Conservation (phyloP, 2,888 invertebrate genomes). For the Leptopterna dolabrata region DNA sequence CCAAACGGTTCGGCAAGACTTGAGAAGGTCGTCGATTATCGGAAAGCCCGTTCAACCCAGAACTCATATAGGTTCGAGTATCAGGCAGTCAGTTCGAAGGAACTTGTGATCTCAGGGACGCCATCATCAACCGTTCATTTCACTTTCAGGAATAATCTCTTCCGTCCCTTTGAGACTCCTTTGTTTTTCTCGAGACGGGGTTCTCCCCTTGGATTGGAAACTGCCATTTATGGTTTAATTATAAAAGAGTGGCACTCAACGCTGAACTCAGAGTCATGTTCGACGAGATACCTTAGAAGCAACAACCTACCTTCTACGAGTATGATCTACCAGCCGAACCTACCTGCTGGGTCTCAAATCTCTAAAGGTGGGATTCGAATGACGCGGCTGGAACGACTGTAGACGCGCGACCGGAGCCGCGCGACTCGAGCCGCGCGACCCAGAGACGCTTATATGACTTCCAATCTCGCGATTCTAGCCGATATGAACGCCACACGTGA, state of each 20-base stretch:
- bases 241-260: background rate
- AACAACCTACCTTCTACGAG: too few relatives aligned
- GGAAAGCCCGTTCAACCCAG: background rate
- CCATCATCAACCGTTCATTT: background rate
- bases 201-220: background rate
- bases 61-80: background rate
- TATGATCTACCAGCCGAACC: too few relatives aligned
- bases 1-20: background rate
- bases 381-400: too few relatives aligned
- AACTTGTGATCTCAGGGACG: constrained; percentile 2
- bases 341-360: too few relatives aligned
- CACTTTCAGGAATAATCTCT: constrained; percentile 3
- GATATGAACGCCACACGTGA: too few relatives aligned
- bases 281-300: too few relatives aligned
- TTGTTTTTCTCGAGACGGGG: background rate
- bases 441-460: too few relatives aligned
- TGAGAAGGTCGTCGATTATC: background rate
- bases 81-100: background rate
- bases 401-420: too few relatives aligned
- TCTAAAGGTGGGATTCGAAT: too few relatives aligned
- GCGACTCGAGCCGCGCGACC: too few relatives aligned
- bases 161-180: background rate
- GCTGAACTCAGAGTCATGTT: background rate
- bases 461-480: too few relatives aligned
- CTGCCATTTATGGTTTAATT: background rate